A percentile compares a stretch with the other conserved stretches of the same genome.
phyloP scores from a whole-genome alignment of 2,113 vertebrate species.

The Baryphthengus martii region DNA sequence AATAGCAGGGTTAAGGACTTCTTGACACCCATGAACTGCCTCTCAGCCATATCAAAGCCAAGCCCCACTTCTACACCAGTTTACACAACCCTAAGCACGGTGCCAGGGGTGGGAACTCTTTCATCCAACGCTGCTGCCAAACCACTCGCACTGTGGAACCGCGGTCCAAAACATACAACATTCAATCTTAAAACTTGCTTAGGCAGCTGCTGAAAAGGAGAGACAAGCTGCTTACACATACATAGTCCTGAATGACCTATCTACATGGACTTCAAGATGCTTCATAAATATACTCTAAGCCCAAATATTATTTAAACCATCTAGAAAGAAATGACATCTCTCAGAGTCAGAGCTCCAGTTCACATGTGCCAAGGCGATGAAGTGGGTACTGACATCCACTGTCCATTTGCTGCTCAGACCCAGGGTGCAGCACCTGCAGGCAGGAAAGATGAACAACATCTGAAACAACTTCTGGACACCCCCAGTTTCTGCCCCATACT shows the following conservation, averaged over 20 bases:
- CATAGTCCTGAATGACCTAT: constrained; percentile 6
- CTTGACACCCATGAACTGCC: background rate
- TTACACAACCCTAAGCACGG: background rate
- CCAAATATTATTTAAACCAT: constrained; percentile 35
- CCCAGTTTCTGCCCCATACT: background rate
- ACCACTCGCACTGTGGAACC: rapidly evolving
- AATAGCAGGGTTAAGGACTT: background rate
- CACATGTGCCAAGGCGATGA: rapidly evolving
- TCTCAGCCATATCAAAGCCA: background rate
- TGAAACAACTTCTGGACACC: background rate
- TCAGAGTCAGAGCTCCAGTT: background rate
- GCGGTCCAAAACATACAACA: background rate
- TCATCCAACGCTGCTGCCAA: background rate
- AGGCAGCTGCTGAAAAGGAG: constrained; percentile 50
- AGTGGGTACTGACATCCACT: background rate
- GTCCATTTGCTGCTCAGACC: background rate
- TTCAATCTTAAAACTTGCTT: constrained; percentile 11
- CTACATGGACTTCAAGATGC: background rate
- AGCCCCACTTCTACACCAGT: background rate
- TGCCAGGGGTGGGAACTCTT: background rate
- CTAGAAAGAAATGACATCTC: background rate
- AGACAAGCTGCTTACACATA: constrained; percentile 8
- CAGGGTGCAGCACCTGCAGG: background rate
- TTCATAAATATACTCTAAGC: background rate
- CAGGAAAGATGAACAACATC: background rate